Percentiles rank a stretch among this genome's conserved stretches.
Evolutionary conservation across 2,113 vertebrate species (phyloP).

Genomic region (Paralichthys olivaceus): DNA sequence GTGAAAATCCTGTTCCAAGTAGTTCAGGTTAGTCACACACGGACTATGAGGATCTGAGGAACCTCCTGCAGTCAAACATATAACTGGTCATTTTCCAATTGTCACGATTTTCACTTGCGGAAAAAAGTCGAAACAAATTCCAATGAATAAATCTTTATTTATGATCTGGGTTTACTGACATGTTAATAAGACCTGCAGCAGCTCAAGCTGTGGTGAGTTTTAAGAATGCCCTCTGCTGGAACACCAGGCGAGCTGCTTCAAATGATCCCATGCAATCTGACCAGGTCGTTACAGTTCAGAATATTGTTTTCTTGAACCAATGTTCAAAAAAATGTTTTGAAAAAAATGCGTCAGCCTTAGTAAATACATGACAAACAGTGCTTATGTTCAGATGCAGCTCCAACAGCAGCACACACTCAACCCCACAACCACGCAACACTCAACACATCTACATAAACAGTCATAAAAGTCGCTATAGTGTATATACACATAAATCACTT

Average conservation of each 20-base stretch:
- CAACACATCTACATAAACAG: slow-evolving; percentile 42
- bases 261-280: neutral
- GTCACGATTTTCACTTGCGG: neutral
- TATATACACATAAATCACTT: slow-evolving; percentile 55
- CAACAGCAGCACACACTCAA: slow-evolving; percentile 18
- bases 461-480: slow-evolving; percentile 46
- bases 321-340: neutral
- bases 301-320: neutral
- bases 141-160: neutral
- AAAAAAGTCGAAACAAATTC: neutral
- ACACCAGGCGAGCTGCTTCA: neutral
- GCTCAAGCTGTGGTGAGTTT: neutral
- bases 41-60: slow-evolving; percentile 14
- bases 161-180: neutral
- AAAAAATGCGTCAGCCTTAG: neutral
- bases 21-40: neutral
- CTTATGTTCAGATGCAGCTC: slow-evolving; percentile 43
- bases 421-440: slow-evolving; percentile 7
- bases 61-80: slow-evolving; percentile 12
- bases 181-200: no score
- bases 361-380: slow-evolving; percentile 48
- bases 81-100: neutral
- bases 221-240: slow-evolving; percentile 8
- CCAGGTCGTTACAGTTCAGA: neutral
- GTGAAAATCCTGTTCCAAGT: neutral